Evolutionary conservation across 2,888 invertebrate species (phyloP).

Genomic region (Sipha maydis): DNA sequence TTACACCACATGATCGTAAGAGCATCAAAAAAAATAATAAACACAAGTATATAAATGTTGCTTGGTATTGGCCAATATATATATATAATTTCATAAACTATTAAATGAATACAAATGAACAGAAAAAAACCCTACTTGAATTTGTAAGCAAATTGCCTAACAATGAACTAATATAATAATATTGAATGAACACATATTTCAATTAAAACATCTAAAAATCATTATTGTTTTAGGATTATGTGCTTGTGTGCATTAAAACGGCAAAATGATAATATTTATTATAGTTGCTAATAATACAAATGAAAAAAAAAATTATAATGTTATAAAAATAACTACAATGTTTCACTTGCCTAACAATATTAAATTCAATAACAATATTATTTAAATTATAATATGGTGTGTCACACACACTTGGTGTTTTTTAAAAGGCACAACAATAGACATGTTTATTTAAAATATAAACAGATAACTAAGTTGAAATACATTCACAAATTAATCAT

Average conservation of each 20-base stretch:
- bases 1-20: background rate
- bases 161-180: conserved; percentile 20
- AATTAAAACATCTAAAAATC: conserved; percentile 20
- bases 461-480: conserved; percentile 12
- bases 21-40: background rate
- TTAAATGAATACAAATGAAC: conserved; percentile 24
- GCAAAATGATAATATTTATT: conserved; percentile 27
- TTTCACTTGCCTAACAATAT: conserved; percentile 29
- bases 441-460: conserved; percentile 43
- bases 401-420: conserved; percentile 40
- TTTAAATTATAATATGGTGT: conserved; percentile 38
- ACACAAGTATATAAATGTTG: background rate
- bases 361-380: conserved; percentile 56
- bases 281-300: conserved; percentile 13
- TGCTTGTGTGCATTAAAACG: conserved; percentile 48
- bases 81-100: conserved; percentile 43
- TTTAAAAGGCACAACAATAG: conserved; percentile 51
- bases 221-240: conserved; percentile 7
- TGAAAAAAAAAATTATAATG: conserved; percentile 35
- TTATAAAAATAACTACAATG: conserved; percentile 34
- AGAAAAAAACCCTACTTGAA: conserved; percentile 6
- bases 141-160: conserved; percentile 6
- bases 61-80: conserved; percentile 32
- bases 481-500: conserved; percentile 13
- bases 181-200: conserved; percentile 39